Base-by-base conservation (phyloP, 2,113 vertebrate genomes). In the Sarotherodon lohbergeri region DNA sequence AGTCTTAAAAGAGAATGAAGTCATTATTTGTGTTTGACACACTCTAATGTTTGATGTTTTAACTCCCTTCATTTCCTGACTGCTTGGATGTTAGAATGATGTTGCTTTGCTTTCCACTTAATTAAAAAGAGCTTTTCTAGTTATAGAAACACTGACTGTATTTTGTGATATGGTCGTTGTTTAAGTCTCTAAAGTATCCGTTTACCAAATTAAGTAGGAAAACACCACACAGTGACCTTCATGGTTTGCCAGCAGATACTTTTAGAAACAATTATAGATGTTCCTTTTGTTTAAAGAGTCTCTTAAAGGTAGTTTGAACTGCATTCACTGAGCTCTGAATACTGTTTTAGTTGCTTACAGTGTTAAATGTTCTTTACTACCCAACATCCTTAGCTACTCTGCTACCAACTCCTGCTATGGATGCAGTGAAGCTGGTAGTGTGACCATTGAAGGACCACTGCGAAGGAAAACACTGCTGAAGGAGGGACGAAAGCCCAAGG, bases 401-500 rank as follows among this genome's bases (percentile, higher is more conserved):
- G 97, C 97, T 7, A 92, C 97, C 0, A 97, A 96, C 82, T 94
- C 93, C 93, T 97, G 96, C 90, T 98, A 97, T 88, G 93, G 96
- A 1, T 94, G 96, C 91, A 96, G 92, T 71, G 96, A 97, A 5
- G 73, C 94, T 0, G 94, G 97, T 27, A 96, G 96, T 41, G 95
- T 98, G 88, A 97, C 97, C 71, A 97, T 98, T 84, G 98, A 99
- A 93, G 98, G 98, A 5, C 97, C 98, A 1, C 93, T 99, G 66
- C 95, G 97, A 71, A 97, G 98, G 82, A 99, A 99, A 95, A 99
- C 98, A 0, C 87, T 98, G 88, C 96, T 99, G 89, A 99, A 99
- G 94, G 98, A 98, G 90, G 98, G 98, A 86, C 97, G 97, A 84
- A 99, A 98, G 91, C 98, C 98, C 19, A 97, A 97, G 84, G 98